Percentiles rank a stretch among this genome's conserved stretches.
These are phyloP conservation scores for Gallirallus australis DNA, from an alignment of 2,797 vertebrate species.

Conservation along the genomic window DNA sequence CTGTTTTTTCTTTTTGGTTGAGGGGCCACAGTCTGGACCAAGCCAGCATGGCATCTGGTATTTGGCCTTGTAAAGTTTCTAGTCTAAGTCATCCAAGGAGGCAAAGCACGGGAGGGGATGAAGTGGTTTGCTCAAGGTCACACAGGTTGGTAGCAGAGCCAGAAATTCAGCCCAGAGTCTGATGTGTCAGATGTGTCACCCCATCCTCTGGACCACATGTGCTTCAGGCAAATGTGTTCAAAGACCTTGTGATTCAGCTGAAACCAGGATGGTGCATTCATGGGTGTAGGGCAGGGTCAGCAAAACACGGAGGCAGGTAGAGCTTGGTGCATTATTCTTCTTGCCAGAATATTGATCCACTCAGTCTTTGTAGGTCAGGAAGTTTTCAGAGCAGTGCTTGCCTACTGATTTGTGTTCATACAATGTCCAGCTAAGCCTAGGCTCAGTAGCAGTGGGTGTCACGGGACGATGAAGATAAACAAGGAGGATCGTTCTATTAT, in stretches of 20 bases:
- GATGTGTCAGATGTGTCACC: background rate
- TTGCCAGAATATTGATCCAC: background rate
- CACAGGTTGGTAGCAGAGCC: background rate
- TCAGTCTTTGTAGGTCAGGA: background rate
- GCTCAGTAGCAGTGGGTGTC: background rate
- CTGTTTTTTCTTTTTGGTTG: background rate
- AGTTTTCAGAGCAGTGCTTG: background rate
- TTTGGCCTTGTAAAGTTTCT: background rate
- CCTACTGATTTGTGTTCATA: accelerated
- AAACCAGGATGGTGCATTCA: background rate
- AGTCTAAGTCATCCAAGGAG: background rate
- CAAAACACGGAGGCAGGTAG: background rate
- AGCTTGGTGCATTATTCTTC: background rate
- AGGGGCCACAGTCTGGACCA: background rate
- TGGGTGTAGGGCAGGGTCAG: background rate
- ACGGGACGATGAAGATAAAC: background rate
- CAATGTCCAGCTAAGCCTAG: background rate
- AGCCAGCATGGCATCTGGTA: background rate
- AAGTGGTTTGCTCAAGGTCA: background rate
- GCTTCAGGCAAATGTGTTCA: background rate
- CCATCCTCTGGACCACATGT: background rate
- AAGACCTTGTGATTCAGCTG: background rate
- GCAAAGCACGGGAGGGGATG: background rate
- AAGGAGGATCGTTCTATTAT: background rate
- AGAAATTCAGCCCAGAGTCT: background rate